phyloP scores from a whole-genome alignment of 2,888 invertebrate species.

The Chalcis sispes region DNA sequence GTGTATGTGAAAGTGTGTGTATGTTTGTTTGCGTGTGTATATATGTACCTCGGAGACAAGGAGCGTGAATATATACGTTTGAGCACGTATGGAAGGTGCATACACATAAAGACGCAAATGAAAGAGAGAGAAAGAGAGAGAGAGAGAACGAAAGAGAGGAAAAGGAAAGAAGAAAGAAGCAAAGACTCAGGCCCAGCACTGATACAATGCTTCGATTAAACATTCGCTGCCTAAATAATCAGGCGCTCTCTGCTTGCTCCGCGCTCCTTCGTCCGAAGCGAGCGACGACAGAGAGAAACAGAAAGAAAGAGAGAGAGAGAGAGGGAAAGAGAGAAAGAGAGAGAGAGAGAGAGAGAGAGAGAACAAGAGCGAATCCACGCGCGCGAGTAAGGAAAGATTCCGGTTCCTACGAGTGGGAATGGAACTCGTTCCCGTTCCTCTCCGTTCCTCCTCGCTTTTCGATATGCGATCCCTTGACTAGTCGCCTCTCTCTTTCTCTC shows the following conservation, averaged over 20 bases:
- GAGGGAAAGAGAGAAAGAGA: conserved; percentile 52
- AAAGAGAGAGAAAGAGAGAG: conserved; percentile 55
- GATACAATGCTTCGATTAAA: conserved; percentile 76
- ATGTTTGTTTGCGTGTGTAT: conserved; percentile 40
- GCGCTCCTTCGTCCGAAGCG: conserved; percentile 59
- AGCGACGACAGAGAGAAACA: too few species aligned
- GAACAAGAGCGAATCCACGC: conserved; percentile 57
- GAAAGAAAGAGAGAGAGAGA: conserved; percentile 45
- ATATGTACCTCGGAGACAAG: conserved; percentile 10
- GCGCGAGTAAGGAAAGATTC: conserved; percentile 63
- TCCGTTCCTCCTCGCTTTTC: conserved; percentile 59
- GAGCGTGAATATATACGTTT: too few species aligned
- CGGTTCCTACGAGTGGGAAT: conserved; percentile 65
- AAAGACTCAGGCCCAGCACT: conserved; percentile 56
- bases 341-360: conserved; percentile 40
- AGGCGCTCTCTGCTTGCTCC: conserved; percentile 65
- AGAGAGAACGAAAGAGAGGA: conserved; percentile 52
- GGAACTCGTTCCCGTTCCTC: conserved; percentile 66
- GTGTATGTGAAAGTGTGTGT: too few species aligned
- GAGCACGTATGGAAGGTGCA: too few species aligned
- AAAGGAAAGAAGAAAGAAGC: conserved; percentile 55
- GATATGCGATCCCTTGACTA: conserved; percentile 55
- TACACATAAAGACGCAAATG: not conserved
- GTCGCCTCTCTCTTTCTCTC: conserved; percentile 15
- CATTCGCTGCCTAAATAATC: conserved; percentile 76